Conservation (phyloP, 2,797 vertebrate species). For the Acipenser transmontanus region DNA sequence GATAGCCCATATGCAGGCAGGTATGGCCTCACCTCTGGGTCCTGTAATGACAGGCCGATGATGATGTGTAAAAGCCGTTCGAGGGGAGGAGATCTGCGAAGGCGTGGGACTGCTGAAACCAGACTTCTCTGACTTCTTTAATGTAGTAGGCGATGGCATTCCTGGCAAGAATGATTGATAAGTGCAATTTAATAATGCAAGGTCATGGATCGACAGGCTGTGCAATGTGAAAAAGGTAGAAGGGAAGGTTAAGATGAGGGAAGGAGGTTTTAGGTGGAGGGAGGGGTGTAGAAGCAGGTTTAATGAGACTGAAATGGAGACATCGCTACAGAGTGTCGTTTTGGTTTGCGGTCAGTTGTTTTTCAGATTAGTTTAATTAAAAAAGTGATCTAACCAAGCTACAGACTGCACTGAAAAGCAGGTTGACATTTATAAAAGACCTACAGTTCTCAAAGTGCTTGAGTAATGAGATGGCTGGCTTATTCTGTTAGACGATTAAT, state of each 20-base stretch:
- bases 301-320: no score
- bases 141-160: constrained; percentile 84
- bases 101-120: constrained; percentile 87
- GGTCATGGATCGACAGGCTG: constrained; percentile 63
- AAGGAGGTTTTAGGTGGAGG: constrained; percentile 14
- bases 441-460: no score
- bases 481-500: no score
- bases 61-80: constrained; percentile 91
- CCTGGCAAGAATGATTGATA: constrained; percentile 89
- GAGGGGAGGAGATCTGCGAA: constrained; percentile 84
- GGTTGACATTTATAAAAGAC: no score
- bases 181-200: constrained; percentile 77
- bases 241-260: constrained; percentile 25
- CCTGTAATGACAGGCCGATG: constrained; percentile 94
- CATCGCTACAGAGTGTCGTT: no score
- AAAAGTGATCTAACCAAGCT: no score
- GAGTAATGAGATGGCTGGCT: no score
- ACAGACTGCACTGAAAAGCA: no score
- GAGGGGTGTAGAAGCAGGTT: not conserved
- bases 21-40: constrained; percentile 88
- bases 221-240: constrained; percentile 55
- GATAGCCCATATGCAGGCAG: not conserved
- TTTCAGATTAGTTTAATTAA: no score
- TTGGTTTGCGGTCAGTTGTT: no score
- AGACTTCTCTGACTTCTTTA: constrained; percentile 97